Percentiles rank a stretch among this genome's conserved stretches.
Conservation (phyloP, 2,888 invertebrate genomes). For the Tyria jacobaeae region DNA sequence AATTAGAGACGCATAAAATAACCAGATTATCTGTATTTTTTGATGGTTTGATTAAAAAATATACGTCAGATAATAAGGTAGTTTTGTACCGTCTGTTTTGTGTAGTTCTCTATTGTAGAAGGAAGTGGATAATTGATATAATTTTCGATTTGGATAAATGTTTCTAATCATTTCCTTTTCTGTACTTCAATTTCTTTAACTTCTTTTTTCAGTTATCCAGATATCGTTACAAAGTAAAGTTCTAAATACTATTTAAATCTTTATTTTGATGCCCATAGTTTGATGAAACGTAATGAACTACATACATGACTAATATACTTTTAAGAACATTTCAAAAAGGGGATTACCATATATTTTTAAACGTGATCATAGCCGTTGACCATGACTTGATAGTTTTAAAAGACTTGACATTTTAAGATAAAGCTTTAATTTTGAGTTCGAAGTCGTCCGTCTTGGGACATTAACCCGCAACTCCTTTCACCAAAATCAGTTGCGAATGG, state of each 20-base stretch:
- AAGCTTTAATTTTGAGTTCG: slow-evolving; percentile 25
- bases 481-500: slow-evolving; percentile 60
- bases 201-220: background rate
- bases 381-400: slow-evolving; percentile 46
- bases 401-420: slow-evolving; percentile 59
- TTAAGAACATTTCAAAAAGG: slow-evolving; percentile 23
- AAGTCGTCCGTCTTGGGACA: slow-evolving; percentile 43
- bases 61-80: no score
- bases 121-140: no score
- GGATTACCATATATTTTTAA: slow-evolving; percentile 27
- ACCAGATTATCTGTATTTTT: background rate
- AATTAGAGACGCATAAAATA: background rate
- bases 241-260: background rate
- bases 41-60: background rate
- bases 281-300: slow-evolving; percentile 11
- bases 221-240: background rate
- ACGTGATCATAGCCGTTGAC: slow-evolving; percentile 28
- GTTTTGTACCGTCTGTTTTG: no score
- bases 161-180: no score
- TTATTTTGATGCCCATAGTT: slow-evolving; percentile 1
- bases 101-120: no score
- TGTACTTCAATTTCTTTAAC: no score
- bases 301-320: slow-evolving; percentile 20
- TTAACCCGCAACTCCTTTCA: slow-evolving; percentile 64
- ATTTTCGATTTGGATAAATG: no score